These are phyloP conservation scores for Eclectus roratus DNA, from an alignment of 2,113 vertebrate species.

Conservation along the genomic window DNA sequence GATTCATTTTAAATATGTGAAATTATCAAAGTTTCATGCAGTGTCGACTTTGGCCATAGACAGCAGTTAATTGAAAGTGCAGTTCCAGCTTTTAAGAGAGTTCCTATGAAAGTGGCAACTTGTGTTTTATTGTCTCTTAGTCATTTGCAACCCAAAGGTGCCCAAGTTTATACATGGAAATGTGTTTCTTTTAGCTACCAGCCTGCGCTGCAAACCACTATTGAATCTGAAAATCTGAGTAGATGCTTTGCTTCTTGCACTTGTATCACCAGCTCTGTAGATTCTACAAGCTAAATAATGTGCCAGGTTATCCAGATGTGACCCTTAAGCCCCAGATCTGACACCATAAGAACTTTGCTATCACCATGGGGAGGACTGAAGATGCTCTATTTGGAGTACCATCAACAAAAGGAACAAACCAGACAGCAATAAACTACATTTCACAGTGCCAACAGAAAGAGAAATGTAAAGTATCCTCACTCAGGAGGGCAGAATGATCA, in stretches of 20 bases:
- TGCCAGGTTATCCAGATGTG: background rate
- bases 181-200: constrained; percentile 1
- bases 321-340: background rate
- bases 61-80: constrained; percentile 50
- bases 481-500: background rate
- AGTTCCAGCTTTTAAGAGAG: constrained; percentile 24
- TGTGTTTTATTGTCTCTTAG: constrained; percentile 39
- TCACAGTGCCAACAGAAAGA: background rate
- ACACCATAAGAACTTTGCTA: background rate
- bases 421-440: background rate
- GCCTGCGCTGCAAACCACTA: background rate
- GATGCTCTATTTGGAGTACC: background rate
- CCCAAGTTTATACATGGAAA: constrained; percentile 4
- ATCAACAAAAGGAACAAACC: background rate
- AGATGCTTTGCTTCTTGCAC: background rate
- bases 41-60: constrained; percentile 35
- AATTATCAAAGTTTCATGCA: constrained; percentile 68
- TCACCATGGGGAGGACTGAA: background rate
- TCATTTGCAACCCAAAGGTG: constrained; percentile 41
- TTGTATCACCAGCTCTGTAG: background rate
- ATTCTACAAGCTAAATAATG: background rate
- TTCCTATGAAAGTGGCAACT: constrained; percentile 10
- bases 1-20: constrained; percentile 64
- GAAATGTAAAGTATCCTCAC: background rate
- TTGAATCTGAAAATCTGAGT: background rate